Percentiles rank a stretch among this genome's conserved stretches.
Evolutionary conservation across 2,888 invertebrate species (phyloP).

Genomic region (Epiblema foenella): DNA sequence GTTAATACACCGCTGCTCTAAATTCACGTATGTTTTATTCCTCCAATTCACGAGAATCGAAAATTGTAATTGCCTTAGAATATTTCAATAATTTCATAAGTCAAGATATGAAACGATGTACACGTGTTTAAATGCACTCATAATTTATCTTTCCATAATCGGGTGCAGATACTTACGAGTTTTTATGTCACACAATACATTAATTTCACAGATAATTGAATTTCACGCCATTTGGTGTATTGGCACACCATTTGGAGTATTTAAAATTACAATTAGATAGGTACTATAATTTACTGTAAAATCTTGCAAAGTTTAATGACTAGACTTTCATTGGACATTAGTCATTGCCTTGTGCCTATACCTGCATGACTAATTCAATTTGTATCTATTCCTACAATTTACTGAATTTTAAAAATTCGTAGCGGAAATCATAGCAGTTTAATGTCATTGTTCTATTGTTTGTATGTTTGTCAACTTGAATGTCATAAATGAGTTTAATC

Average conservation of each 20-base stretch:
- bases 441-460: slow-evolving; percentile 25
- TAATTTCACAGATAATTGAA: slow-evolving; percentile 8
- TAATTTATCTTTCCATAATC: no score
- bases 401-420: neutral
- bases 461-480: slow-evolving; percentile 9
- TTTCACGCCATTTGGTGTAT: slow-evolving; percentile 8
- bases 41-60: neutral
- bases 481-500: slow-evolving; percentile 7
- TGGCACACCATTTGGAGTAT: neutral
- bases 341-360: neutral
- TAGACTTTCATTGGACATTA: neutral
- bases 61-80: neutral
- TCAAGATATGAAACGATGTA: neutral
- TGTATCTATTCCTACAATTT: slow-evolving; percentile 10
- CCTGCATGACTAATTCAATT: slow-evolving; percentile 17
- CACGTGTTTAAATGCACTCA: neutral
- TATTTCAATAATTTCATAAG: neutral
- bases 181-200: neutral
- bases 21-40: neutral
- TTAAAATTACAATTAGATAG: no score
- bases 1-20: neutral
- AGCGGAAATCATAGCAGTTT: slow-evolving; percentile 1
- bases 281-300: neutral
- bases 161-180: neutral
- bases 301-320: neutral